Base-by-base conservation (phyloP, 2,113 vertebrate species). In the Amphiprion percula region DNA sequence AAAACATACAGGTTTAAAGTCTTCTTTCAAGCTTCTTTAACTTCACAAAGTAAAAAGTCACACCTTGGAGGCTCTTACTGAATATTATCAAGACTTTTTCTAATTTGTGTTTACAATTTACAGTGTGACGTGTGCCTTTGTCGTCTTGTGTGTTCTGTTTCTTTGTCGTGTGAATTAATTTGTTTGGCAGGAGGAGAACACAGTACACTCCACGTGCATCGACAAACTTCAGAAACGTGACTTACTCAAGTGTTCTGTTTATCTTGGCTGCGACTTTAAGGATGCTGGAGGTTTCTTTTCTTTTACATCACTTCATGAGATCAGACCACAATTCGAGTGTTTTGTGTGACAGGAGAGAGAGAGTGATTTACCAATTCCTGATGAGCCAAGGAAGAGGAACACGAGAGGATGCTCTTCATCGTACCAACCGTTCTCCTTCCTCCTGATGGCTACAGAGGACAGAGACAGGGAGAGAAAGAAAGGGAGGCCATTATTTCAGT, bases 361-460 rank as follows among this genome's bases (percentile, higher is more conserved):
- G 47, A 68, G 0, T 33, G 33, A 73, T 1, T 96, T 97, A 99
- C 98, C 98, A 76, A 99, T 99, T 93, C 98, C 98, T 2, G 98
- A 99, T 0, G 98, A 99, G 84, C 98, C 98, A 59, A 99, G 92
- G 92, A 99, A 99, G 71, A 99, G 97, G 90, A 99, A 99, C 63
- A 99, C 98, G 24, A 99, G 94, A 0, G 98, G 98, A 89, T 99
- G 98, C 81, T 99, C 97, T 94, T 99, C 98, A 1, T 99, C 96
- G 0, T 98, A 98, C 98, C 98, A 99, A 72, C 98, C 98, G n/a
- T 99, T 99, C 90, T 99, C 97, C 90, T 99, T 99, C 87, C 98
- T 96, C 87, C 98, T 96, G 90, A 99, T 97, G 1, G 97, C 98
- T 99, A 88, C 0, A 70, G 28, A 72, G 39, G 19, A 68, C 52